phyloP scores from a whole-genome alignment of 2,888 invertebrate genomes.

The Yponomeuta evonymella region DNA sequence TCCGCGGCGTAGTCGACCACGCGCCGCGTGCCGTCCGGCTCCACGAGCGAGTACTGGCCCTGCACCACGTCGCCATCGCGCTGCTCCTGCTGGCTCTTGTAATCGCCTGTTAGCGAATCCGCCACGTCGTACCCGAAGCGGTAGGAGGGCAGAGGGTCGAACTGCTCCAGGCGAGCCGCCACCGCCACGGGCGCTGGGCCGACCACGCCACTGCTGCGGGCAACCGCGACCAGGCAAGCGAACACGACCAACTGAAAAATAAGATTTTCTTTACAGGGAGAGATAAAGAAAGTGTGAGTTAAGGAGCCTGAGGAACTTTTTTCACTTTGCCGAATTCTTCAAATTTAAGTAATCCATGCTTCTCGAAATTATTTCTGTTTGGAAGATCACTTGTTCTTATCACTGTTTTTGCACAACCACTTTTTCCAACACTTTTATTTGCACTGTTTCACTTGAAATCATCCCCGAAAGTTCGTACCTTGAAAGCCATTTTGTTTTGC shows the following conservation, averaged over 20 bases:
- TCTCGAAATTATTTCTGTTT: too few species aligned
- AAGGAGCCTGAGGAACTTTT: background rate
- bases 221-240: slow-evolving; percentile 55
- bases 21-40: slow-evolving; percentile 61
- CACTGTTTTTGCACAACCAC: slow-evolving; percentile 20
- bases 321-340: too few species aligned
- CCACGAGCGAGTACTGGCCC: slow-evolving; percentile 61
- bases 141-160: slow-evolving; percentile 74
- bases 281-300: background rate
- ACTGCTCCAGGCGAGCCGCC: slow-evolving; percentile 55
- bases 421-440: slow-evolving; percentile 28
- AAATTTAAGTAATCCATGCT: too few species aligned
- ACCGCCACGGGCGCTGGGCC: slow-evolving; percentile 37
- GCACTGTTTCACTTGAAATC: slow-evolving; percentile 36
- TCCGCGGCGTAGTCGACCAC: slow-evolving; percentile 61
- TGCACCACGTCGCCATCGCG: slow-evolving; percentile 73
- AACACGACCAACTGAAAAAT: slow-evolving; percentile 58
- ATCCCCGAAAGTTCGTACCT: slow-evolving; percentile 54
- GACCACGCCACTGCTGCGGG: slow-evolving; percentile 49
- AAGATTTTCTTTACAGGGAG: background rate
- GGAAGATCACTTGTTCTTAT: background rate
- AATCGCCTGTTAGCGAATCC: slow-evolving; percentile 64
- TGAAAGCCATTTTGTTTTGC: slow-evolving; percentile 59
- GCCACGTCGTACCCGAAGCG: slow-evolving; percentile 62
- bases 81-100: slow-evolving; percentile 66